Base-by-base conservation (phyloP, 2,888 invertebrate species). In the Brenthis ino region DNA sequence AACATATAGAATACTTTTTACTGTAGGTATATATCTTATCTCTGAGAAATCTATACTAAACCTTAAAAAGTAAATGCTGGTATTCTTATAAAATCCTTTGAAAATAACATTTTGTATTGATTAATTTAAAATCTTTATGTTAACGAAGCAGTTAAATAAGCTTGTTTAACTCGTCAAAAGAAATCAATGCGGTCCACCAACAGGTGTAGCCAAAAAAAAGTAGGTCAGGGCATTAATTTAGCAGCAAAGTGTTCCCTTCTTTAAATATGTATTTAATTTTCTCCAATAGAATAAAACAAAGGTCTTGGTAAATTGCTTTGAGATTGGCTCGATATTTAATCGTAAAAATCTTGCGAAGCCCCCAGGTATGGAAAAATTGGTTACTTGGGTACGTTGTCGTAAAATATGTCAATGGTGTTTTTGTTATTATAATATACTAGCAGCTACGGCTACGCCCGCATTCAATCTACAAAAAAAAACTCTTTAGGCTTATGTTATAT, bases 261-360 rank as follows among this genome's bases (percentile, higher is more conserved):
- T 79, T 77, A 79, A 79, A 79, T 77, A 80, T 79, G 76, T 63
- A 81, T 80, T 78, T 79, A 75, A 79, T 79, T 79, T 77, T 68
- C 73, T 65, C 71, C 69, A 65, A 75, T 72, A 72, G 75, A 73
- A 60, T 60, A 76, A 77, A 75, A 76, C 69, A 71, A 68, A 68
- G 56, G 61, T 48, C 54, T 47, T 57, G 50, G 43, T 68, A 57
- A 69, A 68, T 65, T 64, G 66, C 66, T 64, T 20, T 37, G 24
- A 51, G 71, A 69, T 73, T 71, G 64, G 64, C 56, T 58, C 60
- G 28, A 56, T 56, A 55, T 60, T 67, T 61, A 50, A 61, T 60
- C 61, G 61, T 60, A 50, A 54, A 43, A 58, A 54, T n/a, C 43
- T 58, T 55, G 47, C 33, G 48, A 60, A 48, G 2, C 58, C 57